These are phyloP conservation scores for Drosophila cognata DNA, from an alignment of 2,888 invertebrate genomes.

Conservation along the genomic window DNA sequence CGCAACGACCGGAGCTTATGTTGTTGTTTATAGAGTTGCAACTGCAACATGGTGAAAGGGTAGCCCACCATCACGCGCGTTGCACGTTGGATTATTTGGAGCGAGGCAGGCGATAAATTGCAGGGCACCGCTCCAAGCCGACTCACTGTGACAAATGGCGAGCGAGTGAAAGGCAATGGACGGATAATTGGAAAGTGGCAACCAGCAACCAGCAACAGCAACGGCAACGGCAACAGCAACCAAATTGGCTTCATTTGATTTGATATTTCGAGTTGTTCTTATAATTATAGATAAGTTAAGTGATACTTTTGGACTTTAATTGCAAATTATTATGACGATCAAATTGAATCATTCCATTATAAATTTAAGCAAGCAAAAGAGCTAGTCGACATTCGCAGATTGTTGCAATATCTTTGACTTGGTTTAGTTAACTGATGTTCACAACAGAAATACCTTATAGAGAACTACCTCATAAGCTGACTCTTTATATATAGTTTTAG, in stretches of 20 bases:
- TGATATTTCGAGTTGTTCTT: neutral
- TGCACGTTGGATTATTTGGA: slow-evolving; percentile 50
- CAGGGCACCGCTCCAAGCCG: slow-evolving; percentile 28
- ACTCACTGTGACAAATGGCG: slow-evolving; percentile 66
- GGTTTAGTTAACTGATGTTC: neutral
- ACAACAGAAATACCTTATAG: neutral
- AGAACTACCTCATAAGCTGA: no score
- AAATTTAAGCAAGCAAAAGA: neutral
- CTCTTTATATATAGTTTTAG: neutral
- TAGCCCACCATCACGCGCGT: slow-evolving; percentile 34
- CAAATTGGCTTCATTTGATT: slow-evolving; percentile 39
- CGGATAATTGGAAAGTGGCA: slow-evolving; percentile 54
- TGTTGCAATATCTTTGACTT: neutral
- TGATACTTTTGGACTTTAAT: neutral
- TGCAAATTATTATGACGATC: neutral
- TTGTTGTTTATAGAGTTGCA: slow-evolving; percentile 63
- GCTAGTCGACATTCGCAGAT: neutral
- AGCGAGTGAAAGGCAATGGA: slow-evolving; percentile 59
- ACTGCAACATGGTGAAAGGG: slow-evolving; percentile 56
- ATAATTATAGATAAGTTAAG: neutral
- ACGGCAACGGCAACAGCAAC: slow-evolving; percentile 10
- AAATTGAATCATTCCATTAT: neutral
- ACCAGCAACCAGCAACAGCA: no score
- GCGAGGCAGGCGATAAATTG: slow-evolving; percentile 62
- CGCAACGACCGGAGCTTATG: slow-evolving; percentile 16